These are phyloP conservation scores for Ridgeia piscesae DNA, from an alignment of 1,140 invertebrate genomes.

Conservation along the genomic window DNA sequence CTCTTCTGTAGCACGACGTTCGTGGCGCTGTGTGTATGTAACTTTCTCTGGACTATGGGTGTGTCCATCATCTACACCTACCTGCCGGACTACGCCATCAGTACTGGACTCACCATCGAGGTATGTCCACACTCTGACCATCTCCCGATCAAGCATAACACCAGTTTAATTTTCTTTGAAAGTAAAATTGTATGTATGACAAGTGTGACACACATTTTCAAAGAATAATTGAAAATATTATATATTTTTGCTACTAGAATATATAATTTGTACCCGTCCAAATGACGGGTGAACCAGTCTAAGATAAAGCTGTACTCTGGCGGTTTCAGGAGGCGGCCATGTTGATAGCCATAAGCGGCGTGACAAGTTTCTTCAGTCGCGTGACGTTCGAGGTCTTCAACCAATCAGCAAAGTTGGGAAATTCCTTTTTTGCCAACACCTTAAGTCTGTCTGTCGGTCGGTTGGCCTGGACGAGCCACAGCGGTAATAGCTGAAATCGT, in stretches of 20 bases:
- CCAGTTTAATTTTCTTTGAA: neutral
- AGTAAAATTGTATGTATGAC: no score
- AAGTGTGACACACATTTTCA: no score
- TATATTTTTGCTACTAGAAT: no score
- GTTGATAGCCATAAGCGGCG: neutral
- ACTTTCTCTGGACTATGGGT: constrained; percentile 54
- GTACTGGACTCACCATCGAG: neutral
- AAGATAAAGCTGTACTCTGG: neutral
- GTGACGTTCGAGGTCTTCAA: neutral
- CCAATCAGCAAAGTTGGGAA: neutral
- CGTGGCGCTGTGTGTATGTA: constrained; percentile 47
- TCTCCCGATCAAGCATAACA: neutral
- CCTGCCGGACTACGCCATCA: constrained; percentile 47
- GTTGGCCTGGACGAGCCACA: no score
- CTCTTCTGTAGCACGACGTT: constrained; percentile 41
- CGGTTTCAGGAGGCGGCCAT: neutral
- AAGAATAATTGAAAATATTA: no score
- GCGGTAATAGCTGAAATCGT: no score
- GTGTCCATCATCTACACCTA: constrained; percentile 53
- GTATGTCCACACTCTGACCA: neutral
- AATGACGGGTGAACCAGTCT: no score
- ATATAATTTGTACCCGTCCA: no score
- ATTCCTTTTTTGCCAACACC: neutral
- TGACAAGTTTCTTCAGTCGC: constrained; percentile 7
- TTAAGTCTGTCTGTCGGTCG: neutral